Percentiles rank a stretch among this genome's conserved stretches.
phyloP scores from a whole-genome alignment of 1,140 invertebrate species.

The Melitaea cinxia region DNA sequence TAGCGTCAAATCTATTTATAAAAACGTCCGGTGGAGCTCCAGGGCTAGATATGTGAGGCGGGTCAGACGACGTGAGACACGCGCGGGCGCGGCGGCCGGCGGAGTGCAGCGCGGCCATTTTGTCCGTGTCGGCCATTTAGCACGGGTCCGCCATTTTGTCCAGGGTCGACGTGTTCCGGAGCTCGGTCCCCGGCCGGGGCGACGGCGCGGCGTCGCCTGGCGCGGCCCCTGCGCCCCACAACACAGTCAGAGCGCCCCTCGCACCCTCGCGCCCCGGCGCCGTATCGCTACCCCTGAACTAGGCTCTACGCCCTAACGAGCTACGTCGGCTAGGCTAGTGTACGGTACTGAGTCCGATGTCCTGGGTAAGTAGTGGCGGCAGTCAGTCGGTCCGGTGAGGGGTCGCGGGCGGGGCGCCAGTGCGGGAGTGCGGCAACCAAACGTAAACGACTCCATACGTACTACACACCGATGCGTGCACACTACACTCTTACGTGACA shows the following conservation, averaged over 20 bases:
- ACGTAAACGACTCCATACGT: constrained; percentile 24
- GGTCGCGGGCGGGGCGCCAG: constrained; percentile 6
- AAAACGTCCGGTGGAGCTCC: neutral
- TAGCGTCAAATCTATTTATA: neutral
- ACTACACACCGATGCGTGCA: constrained; percentile 39
- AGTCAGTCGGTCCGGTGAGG: too few species aligned
- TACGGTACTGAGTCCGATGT: too few species aligned
- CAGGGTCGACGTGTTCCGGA: constrained; percentile 15
- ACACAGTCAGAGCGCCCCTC: constrained; percentile 41
- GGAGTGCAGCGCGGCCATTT: constrained; percentile 25
- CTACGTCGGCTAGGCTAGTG: neutral
- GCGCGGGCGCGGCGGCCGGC: constrained; percentile 38
- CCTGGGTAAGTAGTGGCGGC: neutral
- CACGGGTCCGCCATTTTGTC: constrained; percentile 25
- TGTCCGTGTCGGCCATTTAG: too few species aligned
- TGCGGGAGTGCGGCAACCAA: constrained; percentile 22
- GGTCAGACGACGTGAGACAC: constrained; percentile 56
- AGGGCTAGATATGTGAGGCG: constrained; percentile 2
- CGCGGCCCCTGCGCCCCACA: constrained; percentile 36
- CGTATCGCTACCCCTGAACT: neutral
- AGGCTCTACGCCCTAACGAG: neutral
- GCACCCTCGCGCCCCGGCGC: constrained; percentile 40
- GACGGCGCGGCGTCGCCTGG: constrained; percentile 54
- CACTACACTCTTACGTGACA: constrained; percentile 43
- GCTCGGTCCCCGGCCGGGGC: constrained; percentile 41